Evolutionary conservation across 2,797 vertebrate species (phyloP), one percentile per base, ranked within the genome.

Genomic region (Chromis chromis): DNA sequence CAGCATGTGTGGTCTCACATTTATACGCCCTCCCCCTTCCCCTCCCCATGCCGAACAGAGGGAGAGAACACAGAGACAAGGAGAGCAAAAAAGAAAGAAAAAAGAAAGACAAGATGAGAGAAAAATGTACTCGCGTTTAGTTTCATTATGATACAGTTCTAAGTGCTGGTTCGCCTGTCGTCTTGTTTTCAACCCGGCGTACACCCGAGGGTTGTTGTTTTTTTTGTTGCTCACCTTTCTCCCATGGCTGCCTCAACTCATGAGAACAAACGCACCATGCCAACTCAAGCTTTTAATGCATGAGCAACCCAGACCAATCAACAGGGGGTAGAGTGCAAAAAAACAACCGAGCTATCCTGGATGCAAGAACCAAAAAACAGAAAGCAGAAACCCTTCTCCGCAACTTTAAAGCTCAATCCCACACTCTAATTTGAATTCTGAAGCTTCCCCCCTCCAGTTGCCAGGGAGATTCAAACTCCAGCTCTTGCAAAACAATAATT

Each of bases 1-100:
- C 92, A 89, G 92, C 92, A 91, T 94, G 93, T 94, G 93, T 93
- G 94, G 94, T 94, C 94, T 88, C 85, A 79, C 74, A 80, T 90
- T 85, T 82, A 84, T 85, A 81, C 79, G 36, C 63, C 73, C 55
- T 33, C 54, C 22, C 54, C 61, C 56, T 6, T n/a, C 19, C 54
- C 68, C 62, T 69, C 53, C 53, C 65, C 74, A 33, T 71, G 70
- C 79, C 77, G 59, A 82, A 74, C 76, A 78, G 79, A 86, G 82
- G 36, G 65, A 66, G 78, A 76, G 59, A 67, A 62, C 54, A 60
- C 49, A 25, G 33, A 70, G 33, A 24, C 40, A 27, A 62, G 59
- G 3, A 40, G 67, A 78, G 67, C 61, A 70, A 60, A 80, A 81
- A 74, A 48, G 75, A 57, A 42, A 74, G 65, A 65, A 17, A 56